phyloP scores from a whole-genome alignment of 2,797 vertebrate species.

The Rhynchotus rufescens region DNA sequence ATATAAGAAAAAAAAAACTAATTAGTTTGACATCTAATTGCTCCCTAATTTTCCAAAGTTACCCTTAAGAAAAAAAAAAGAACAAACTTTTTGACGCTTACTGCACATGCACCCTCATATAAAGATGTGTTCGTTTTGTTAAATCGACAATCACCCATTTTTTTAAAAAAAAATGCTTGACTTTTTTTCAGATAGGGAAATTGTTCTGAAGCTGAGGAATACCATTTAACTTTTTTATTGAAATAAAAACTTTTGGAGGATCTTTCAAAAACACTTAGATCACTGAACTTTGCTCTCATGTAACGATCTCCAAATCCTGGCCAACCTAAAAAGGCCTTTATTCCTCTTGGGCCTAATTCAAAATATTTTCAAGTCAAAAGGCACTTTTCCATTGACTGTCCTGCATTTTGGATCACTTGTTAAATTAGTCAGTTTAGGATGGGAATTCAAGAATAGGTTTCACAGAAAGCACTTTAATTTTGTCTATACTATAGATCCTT shows the following conservation, averaged over 20 bases:
- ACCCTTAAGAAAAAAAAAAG: background rate
- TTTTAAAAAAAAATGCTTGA: background rate
- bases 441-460: background rate
- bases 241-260: background rate
- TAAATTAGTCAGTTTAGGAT: background rate
- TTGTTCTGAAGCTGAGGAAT: background rate
- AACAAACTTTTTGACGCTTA: background rate
- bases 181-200: background rate
- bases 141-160: background rate
- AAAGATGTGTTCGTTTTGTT: background rate
- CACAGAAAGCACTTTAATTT: background rate
- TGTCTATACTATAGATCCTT: background rate
- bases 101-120: background rate
- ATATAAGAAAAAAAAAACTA: background rate
- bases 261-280: constrained; percentile 13
- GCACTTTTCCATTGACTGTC: background rate
- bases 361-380: background rate
- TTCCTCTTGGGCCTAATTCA: background rate
- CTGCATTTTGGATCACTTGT: background rate
- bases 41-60: background rate
- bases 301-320: background rate
- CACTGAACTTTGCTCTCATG: background rate
- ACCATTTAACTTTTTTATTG: background rate
- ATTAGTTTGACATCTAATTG: constrained; percentile 17
- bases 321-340: background rate